A percentile compares a stretch with the other conserved stretches of the same genome.
phyloP scores from a whole-genome alignment of 2,888 invertebrate genomes.

The Oeneis ivallda region DNA sequence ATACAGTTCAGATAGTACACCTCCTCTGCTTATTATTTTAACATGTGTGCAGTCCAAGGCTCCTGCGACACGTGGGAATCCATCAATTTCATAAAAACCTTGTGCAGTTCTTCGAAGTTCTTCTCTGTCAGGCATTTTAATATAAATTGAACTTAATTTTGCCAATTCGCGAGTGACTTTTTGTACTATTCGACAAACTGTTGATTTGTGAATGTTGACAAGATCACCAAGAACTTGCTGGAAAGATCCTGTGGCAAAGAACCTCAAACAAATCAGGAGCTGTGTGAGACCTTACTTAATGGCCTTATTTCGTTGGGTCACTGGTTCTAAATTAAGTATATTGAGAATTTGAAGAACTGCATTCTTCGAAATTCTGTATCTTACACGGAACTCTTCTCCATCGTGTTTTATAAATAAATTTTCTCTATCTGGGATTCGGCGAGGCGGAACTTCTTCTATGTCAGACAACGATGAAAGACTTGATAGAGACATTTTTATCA shows the following conservation, averaged over 20 bases:
- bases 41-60: slow-evolving; percentile 31
- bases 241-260: slow-evolving; percentile 27
- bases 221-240: slow-evolving; percentile 25
- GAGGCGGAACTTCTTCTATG: neutral
- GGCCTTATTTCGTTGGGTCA: slow-evolving; percentile 23
- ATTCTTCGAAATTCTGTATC: slow-evolving; percentile 1
- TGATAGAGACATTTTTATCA: neutral
- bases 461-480: slow-evolving; percentile 2
- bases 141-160: neutral
- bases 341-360: slow-evolving; percentile 2
- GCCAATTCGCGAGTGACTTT: slow-evolving; percentile 9
- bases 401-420: slow-evolving; percentile 3
- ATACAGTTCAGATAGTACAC: slow-evolving; percentile 20
- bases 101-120: slow-evolving; percentile 22
- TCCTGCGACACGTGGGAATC: slow-evolving; percentile 28
- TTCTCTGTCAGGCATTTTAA: slow-evolving; percentile 16
- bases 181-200: slow-evolving; percentile 10
- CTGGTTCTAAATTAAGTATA: neutral
- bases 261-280: slow-evolving; percentile 21
- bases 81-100: slow-evolving; percentile 24
- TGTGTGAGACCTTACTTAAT: slow-evolving; percentile 25
- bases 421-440: neutral
- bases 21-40: slow-evolving; percentile 21
- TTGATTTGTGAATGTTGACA: slow-evolving; percentile 20
- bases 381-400: slow-evolving; percentile 2